Percentiles rank a stretch among this genome's conserved stretches.
Conservation (phyloP, 1,140 invertebrate genomes). For the Drosophila navojoa region DNA sequence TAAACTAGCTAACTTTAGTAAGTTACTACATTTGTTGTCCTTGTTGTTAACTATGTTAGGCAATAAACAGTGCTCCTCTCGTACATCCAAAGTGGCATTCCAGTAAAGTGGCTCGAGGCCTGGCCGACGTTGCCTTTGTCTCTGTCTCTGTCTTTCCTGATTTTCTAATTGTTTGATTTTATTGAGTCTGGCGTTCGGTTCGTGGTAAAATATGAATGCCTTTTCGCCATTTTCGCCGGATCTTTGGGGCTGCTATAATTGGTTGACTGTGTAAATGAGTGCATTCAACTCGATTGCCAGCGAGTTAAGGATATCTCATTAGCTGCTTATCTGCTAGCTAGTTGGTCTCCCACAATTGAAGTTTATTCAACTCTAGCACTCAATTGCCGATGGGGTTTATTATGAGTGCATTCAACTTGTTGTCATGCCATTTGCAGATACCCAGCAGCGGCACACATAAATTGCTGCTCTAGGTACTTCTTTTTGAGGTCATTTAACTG, state of each 20-base stretch:
- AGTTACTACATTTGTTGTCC: constrained; percentile 21
- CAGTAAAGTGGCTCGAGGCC: background rate
- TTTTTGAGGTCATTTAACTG: constrained; percentile 38
- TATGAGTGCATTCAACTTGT: constrained; percentile 1
- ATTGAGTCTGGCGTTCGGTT: background rate
- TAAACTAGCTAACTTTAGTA: constrained; percentile 58
- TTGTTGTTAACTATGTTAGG: constrained; percentile 61
- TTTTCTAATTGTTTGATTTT: background rate
- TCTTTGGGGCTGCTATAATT: background rate
- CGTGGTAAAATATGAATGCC: background rate
- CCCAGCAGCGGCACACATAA: constrained; percentile 9
- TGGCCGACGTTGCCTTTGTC: too few species aligned
- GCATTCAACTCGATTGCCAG: constrained; percentile 34
- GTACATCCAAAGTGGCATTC: constrained; percentile 1
- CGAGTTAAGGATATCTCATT: constrained; percentile 1
- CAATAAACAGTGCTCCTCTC: constrained; percentile 49
- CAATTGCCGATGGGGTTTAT: constrained; percentile 1
- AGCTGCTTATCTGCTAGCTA: background rate
- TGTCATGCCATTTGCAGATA: constrained; percentile 13
- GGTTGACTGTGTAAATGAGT: constrained; percentile 15
- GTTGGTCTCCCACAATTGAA: constrained; percentile 1
- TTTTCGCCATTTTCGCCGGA: too few species aligned
- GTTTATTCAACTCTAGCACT: background rate
- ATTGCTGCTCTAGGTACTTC: constrained; percentile 32
- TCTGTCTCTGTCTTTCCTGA: background rate